These are phyloP conservation scores for Paracyclopina nana DNA, from an alignment of 1,140 invertebrate species.

Conservation along the genomic window DNA sequence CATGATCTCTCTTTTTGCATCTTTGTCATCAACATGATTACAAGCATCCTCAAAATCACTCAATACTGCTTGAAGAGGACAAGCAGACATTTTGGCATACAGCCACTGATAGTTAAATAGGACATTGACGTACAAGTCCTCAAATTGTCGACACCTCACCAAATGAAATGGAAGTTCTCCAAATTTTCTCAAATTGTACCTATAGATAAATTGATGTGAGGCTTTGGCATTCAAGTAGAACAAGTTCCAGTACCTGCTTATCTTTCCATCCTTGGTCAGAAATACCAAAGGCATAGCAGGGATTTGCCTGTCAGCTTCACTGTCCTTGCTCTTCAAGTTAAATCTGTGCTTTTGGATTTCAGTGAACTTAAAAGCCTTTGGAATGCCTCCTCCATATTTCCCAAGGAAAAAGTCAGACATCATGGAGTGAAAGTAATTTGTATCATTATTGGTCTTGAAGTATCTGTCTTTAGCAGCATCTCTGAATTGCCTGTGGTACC, in stretches of 20 bases:
- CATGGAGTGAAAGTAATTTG: conserved; percentile 85
- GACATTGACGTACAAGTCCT: conserved; percentile 78
- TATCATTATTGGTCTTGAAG: conserved; percentile 91
- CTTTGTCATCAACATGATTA: conserved; percentile 57
- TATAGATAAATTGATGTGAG: no score
- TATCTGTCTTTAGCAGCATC: conserved; percentile 82
- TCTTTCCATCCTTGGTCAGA: conserved; percentile 62
- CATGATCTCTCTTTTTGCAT: conserved; percentile 67
- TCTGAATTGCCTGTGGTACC: conserved; percentile 91
- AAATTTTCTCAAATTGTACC: conserved; percentile 38
- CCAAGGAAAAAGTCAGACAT: conserved; percentile 95
- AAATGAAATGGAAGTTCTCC: conserved; percentile 89
- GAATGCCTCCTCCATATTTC: conserved; percentile 77
- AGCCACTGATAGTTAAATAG: conserved; percentile 96
- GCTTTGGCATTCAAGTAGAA: conserved; percentile 75
- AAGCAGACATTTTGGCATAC: conserved; percentile 82
- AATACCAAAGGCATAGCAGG: conserved; percentile 87
- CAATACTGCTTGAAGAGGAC: conserved; percentile 77
- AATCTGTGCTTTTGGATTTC: conserved; percentile 82
- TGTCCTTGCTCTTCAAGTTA: conserved; percentile 65
- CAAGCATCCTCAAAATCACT: conserved; percentile 91
- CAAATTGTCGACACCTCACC: conserved; percentile 65
- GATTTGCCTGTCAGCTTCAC: conserved; percentile 82
- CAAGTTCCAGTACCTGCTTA: no score
- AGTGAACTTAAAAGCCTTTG: conserved; percentile 89